Evolutionary conservation across 2,888 invertebrate species (phyloP).

Genomic region (Lithophane socia): DNA sequence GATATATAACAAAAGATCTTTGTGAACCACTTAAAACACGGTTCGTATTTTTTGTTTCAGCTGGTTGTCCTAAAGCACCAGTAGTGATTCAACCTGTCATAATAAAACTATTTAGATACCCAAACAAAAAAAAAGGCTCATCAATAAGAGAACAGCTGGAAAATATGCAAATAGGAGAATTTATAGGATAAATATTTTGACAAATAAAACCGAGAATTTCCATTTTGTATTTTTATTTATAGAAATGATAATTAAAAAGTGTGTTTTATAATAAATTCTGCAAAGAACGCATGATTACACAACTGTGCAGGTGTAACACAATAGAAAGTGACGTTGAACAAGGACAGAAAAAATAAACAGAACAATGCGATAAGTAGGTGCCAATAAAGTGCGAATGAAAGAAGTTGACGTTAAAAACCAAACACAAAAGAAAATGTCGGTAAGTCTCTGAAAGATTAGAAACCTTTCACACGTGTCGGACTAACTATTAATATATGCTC

Average conservation of each 20-base stretch:
- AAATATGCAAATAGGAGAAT: slow-evolving; percentile 39
- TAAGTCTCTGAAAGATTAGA: slow-evolving; percentile 65
- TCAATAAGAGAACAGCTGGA: slow-evolving; percentile 36
- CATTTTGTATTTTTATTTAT: slow-evolving; percentile 40
- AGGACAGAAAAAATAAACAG: slow-evolving; percentile 60
- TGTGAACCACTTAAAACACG: not conserved
- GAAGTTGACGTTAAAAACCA: slow-evolving; percentile 71
- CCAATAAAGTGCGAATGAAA: slow-evolving; percentile 75
- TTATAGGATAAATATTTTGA: slow-evolving; percentile 38
- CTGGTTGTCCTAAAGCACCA: slow-evolving; percentile 72
- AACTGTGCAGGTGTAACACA: slow-evolving; percentile 77
- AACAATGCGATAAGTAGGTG: slow-evolving; percentile 77
- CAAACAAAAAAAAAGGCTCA: slow-evolving; percentile 56
- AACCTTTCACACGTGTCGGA: slow-evolving; percentile 8
- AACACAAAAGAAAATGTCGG: slow-evolving; percentile 66
- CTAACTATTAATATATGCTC: not conserved
- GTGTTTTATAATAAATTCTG: not conserved
- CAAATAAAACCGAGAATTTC: slow-evolving; percentile 19
- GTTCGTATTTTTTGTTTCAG: slow-evolving; percentile 62
- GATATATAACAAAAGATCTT: not conserved
- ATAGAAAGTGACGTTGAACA: slow-evolving; percentile 58
- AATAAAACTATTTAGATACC: slow-evolving; percentile 82
- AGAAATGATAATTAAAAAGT: not conserved
- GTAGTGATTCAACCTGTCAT: slow-evolving; percentile 81
- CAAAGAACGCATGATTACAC: slow-evolving; percentile 62